These are phyloP conservation scores for Pecten maximus DNA, from an alignment of 2,888 invertebrate genomes.

Conservation along the genomic window DNA sequence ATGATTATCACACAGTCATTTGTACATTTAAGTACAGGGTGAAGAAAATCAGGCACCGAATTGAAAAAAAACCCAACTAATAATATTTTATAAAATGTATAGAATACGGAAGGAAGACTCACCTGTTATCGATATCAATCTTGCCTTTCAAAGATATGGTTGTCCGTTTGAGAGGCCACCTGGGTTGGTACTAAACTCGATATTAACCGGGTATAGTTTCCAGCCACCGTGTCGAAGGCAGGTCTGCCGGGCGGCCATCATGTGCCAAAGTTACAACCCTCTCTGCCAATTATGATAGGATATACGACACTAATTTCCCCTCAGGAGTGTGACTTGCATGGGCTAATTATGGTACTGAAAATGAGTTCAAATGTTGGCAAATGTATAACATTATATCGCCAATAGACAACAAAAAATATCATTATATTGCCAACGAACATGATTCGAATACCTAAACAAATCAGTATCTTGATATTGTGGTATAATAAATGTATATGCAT, in stretches of 20 bases:
- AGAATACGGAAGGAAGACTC: not conserved
- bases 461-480: too few species aligned
- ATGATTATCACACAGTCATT: too few species aligned
- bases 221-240: constrained; percentile 18
- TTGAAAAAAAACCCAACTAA: not conserved
- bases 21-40: too few species aligned
- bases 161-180: constrained; percentile 9
- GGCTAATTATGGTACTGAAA: not conserved
- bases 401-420: not conserved
- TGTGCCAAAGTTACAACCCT: constrained; percentile 30
- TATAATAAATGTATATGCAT: too few species aligned
- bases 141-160: not conserved
- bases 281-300: constrained; percentile 30
- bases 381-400: not conserved
- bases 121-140: not conserved
- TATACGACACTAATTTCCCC: constrained; percentile 13
- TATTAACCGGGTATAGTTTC: not conserved
- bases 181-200: not conserved
- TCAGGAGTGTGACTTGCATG: not conserved
- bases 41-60: too few species aligned
- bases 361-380: constrained; percentile 33
- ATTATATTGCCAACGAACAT: not conserved
- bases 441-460: not conserved
- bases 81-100: too few species aligned
- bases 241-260: constrained; percentile 13